A percentile compares a stretch with the other conserved stretches of the same genome.
Conservation (phyloP, 2,888 invertebrate genomes). For the Ethmia dodecea region DNA sequence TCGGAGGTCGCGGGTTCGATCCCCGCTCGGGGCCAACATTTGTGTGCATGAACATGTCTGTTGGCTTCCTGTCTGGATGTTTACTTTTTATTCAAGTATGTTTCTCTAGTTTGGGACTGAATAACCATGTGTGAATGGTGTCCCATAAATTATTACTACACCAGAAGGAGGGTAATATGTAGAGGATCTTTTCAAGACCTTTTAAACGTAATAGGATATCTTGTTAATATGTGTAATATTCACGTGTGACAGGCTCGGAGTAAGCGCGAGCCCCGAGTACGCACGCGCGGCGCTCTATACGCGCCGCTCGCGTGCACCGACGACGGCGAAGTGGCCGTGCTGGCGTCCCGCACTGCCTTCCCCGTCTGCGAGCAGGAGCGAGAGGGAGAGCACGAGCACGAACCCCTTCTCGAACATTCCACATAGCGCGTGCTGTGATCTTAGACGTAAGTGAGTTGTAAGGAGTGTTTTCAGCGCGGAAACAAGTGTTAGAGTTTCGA, state of each 20-base stretch:
- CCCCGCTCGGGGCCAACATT: too few species aligned
- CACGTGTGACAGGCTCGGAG: conserved; percentile 36
- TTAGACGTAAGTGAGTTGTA: conserved; percentile 36
- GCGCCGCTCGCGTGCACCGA: conserved; percentile 56
- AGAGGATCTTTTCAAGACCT: too few species aligned
- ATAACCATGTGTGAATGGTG: too few species aligned
- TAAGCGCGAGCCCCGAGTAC: conserved; percentile 24
- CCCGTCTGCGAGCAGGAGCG: conserved; percentile 26
- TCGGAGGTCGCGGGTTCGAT: too few species aligned
- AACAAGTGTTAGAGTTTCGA: conserved; percentile 12
- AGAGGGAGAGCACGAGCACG: conserved; percentile 30
- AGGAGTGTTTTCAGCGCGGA: conserved; percentile 7
- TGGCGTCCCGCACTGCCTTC: conserved; percentile 35
- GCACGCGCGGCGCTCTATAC: conserved; percentile 42
- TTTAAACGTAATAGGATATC: too few species aligned
- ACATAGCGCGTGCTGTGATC: conserved; percentile 60
- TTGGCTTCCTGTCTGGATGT: too few species aligned
- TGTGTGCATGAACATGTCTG: too few species aligned
- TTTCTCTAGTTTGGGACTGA: too few species aligned
- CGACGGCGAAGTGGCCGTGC: conserved; percentile 51
- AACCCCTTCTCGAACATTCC: conserved; percentile 60
- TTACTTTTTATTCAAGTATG: too few species aligned
- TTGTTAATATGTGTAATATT: too few species aligned
- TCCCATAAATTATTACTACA: too few species aligned
- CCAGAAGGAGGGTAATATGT: too few species aligned